A percentile compares a stretch with the other conserved stretches of the same genome.
phyloP scores from a whole-genome alignment of 2,113 vertebrate genomes.

The Thamnophis sirtalis region DNA sequence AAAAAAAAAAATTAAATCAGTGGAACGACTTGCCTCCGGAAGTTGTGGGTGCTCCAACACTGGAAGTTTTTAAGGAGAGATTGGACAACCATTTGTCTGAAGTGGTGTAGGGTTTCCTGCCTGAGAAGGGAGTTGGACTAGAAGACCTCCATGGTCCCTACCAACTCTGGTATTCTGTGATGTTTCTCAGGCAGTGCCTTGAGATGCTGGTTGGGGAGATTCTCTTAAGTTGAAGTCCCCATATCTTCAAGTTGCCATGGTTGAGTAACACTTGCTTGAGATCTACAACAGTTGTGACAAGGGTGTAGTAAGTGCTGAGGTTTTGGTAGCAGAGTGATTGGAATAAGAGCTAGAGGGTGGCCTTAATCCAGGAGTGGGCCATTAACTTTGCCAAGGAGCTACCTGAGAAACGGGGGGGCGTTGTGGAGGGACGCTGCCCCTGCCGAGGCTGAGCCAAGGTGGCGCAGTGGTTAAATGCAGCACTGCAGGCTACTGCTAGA shows the following conservation, averaged over 20 bases:
- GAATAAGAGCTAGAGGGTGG: background rate
- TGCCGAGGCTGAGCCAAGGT: no score
- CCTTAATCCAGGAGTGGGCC: background rate
- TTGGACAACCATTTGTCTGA: no score
- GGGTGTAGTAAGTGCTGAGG: background rate
- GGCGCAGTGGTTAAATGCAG: no score
- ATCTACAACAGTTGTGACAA: no score
- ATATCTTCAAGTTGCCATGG: background rate
- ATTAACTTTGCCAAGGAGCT: background rate
- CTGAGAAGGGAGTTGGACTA: background rate
- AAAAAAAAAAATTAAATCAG: background rate
- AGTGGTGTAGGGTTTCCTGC: no score
- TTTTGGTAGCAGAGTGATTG: background rate
- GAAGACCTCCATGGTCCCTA: background rate
- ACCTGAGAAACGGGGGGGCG: background rate
- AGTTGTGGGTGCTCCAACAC: no score
- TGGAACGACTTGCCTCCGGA: no score
- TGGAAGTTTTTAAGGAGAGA: no score
- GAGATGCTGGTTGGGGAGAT: background rate
- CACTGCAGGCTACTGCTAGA: no score
- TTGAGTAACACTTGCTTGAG: background rate
- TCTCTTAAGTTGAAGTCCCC: background rate
- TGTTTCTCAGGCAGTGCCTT: background rate
- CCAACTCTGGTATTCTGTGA: background rate
- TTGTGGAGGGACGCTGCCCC: no score